Evolutionary conservation across 2,888 invertebrate species (phyloP).

Genomic region (Odiellus spinosus): DNA sequence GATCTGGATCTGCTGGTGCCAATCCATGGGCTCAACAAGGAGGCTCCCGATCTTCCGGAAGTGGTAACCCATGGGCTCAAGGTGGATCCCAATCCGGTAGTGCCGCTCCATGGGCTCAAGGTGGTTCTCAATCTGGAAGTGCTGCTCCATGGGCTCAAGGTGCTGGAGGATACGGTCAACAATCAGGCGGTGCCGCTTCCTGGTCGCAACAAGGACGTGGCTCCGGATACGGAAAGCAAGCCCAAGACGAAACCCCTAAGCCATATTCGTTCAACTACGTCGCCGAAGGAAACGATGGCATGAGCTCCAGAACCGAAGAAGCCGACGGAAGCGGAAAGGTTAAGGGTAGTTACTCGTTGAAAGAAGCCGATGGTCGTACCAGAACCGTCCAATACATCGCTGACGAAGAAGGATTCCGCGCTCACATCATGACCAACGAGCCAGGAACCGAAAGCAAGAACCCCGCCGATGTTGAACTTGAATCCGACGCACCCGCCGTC

Average conservation of each 20-base stretch:
- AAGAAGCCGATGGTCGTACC: constrained; percentile 13
- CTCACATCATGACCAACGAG: constrained; percentile 15
- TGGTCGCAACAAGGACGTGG: too few relatives aligned
- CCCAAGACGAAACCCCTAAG: constrained; percentile 2
- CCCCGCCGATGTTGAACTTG: constrained; percentile 10
- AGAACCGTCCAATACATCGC: constrained; percentile 16
- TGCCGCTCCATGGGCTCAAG: too few relatives aligned
- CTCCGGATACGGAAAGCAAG: too few relatives aligned
- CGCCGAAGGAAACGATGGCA: constrained; percentile 13
- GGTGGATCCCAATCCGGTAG: too few relatives aligned
- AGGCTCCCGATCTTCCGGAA: too few relatives aligned
- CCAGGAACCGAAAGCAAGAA: constrained; percentile 11
- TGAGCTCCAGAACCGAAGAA: constrained; percentile 12
- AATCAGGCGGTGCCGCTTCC: too few relatives aligned
- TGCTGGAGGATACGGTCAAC: too few relatives aligned
- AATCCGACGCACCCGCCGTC: constrained; percentile 7
- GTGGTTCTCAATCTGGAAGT: too few relatives aligned
- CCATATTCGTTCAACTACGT: constrained; percentile 15
- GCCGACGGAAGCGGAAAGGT: constrained; percentile 13
- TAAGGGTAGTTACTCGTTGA: constrained; percentile 13
- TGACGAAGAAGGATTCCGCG: constrained; percentile 14
- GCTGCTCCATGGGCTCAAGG: too few relatives aligned
- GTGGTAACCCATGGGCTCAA: too few relatives aligned
- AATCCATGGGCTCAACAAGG: too few relatives aligned
- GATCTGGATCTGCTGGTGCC: too few relatives aligned